A percentile compares a stretch with the other conserved stretches of the same genome.
phyloP scores from a whole-genome alignment of 1,140 invertebrate genomes.

The Thaumetopoea pityocampa region DNA sequence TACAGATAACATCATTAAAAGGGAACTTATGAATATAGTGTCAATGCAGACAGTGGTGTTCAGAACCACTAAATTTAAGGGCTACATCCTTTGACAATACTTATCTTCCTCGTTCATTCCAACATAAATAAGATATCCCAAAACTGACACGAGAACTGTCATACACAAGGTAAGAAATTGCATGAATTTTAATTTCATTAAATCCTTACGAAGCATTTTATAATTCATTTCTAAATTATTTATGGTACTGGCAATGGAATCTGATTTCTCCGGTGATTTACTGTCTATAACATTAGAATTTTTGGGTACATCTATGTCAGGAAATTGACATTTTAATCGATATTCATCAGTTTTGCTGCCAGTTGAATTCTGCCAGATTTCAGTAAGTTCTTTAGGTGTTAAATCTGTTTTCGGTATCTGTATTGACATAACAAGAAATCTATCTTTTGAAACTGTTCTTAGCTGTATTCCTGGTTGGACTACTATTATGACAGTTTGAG shows the following conservation, averaged over 20 bases:
- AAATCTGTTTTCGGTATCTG: constrained; percentile 55
- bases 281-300: constrained; percentile 44
- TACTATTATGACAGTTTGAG: constrained; percentile 60
- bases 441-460: constrained; percentile 52
- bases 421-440: constrained; percentile 67
- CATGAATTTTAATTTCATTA: constrained; percentile 43
- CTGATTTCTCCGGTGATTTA: constrained; percentile 33
- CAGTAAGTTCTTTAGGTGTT: constrained; percentile 49
- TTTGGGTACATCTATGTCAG: constrained; percentile 42
- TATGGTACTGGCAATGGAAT: constrained; percentile 41
- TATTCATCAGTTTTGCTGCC: constrained; percentile 66
- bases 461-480: constrained; percentile 61
- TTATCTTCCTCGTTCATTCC: constrained; percentile 29
- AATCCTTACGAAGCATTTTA: constrained; percentile 39
- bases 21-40: constrained; percentile 21
- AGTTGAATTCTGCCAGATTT: constrained; percentile 62
- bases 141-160: constrained; percentile 35
- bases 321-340: constrained; percentile 64
- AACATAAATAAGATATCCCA: constrained; percentile 49
- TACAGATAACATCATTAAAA: constrained; percentile 26
- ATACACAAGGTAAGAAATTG: constrained; percentile 46
- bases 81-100: constrained; percentile 57
- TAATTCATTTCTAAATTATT: constrained; percentile 53
- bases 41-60: constrained; percentile 33
- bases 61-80: constrained; percentile 38